phyloP scores from a whole-genome alignment of 2,888 invertebrate genomes.

The Agelastica alni region DNA sequence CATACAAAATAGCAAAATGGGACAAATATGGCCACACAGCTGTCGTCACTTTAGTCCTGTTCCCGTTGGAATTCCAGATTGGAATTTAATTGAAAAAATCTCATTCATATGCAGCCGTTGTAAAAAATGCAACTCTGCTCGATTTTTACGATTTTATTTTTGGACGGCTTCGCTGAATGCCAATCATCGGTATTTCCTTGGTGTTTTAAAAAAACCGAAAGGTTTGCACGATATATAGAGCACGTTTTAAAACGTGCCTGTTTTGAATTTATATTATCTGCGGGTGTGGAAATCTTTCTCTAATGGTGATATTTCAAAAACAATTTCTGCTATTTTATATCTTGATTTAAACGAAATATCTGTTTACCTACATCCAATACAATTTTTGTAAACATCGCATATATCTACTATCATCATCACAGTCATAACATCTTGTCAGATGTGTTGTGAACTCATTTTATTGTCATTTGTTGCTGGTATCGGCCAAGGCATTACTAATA shows the following conservation, averaged over 20 bases:
- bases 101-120: constrained; percentile 58
- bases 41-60: constrained; percentile 44
- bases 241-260: constrained; percentile 27
- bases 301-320: background rate
- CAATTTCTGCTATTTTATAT: too few relatives aligned
- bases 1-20: constrained; percentile 24
- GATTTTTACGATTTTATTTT: constrained; percentile 54
- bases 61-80: constrained; percentile 52
- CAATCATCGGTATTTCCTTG: constrained; percentile 48
- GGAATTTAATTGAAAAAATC: constrained; percentile 58
- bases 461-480: too few relatives aligned
- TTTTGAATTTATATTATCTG: constrained; percentile 30
- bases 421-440: too few relatives aligned
- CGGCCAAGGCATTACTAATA: too few relatives aligned
- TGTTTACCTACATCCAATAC: too few relatives aligned
- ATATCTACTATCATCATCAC: too few relatives aligned
- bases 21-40: constrained; percentile 41
- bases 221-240: constrained; percentile 26
- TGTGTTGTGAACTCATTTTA: too few relatives aligned
- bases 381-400: too few relatives aligned
- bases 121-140: constrained; percentile 53
- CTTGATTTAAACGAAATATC: too few relatives aligned
- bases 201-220: constrained; percentile 24
- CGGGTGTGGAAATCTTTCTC: constrained; percentile 8
- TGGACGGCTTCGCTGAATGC: constrained; percentile 51